Evolutionary conservation across 2,888 invertebrate genomes (phyloP), one percentile per base, ranked within the genome.

Genomic region (Ornithoptera alexandrae): DNA sequence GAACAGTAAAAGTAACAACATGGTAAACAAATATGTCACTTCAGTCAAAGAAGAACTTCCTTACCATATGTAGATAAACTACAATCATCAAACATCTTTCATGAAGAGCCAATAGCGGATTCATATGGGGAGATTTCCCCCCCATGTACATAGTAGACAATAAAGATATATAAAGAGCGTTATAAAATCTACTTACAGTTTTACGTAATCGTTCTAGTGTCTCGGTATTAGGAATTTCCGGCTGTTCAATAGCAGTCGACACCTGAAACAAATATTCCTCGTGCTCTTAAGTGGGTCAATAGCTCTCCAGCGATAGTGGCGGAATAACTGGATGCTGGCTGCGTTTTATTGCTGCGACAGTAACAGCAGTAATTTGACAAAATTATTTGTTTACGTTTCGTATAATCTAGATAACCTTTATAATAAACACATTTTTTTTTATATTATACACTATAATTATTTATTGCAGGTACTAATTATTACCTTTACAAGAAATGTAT

Each of bases 171-270:
- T n/a, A 50, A n/a, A n/a, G n/a, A 15, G n/a, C 36, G 15, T 17
- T 5, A 18, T 50, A 67, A 17, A 66, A 62, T 58, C 59, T 73
- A 85, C 89, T 88, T 80, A 91, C 91, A 56, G 87, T 81, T 75
- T 87, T 89, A 74, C 88, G 89, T 74, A 87, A 82, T 70, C 86
- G 87, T 56, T 87, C 85, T 75, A 89, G 79, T 73, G 88, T 76
- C 78, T 89, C 89, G 68, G 87, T 82, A 77, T 89, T 89, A 80
- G 87, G 86, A 65, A 87, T 86, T 75, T 88, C 89, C 57, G 88
- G 79, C 74, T 89, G 83, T 81, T 90, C 90, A 73, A 90, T 83
- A 68, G 89, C 88, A 69, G 84, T 88, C 67, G 89, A 85, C 81
- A 92, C 89, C 92, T 92, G 88, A 76, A 90, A 88, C 84, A 85